A percentile compares a stretch with the other conserved stretches of the same genome.
These are phyloP conservation scores for Sebastiscus tertius DNA, from an alignment of 2,797 vertebrate genomes.

Conservation along the genomic window DNA sequence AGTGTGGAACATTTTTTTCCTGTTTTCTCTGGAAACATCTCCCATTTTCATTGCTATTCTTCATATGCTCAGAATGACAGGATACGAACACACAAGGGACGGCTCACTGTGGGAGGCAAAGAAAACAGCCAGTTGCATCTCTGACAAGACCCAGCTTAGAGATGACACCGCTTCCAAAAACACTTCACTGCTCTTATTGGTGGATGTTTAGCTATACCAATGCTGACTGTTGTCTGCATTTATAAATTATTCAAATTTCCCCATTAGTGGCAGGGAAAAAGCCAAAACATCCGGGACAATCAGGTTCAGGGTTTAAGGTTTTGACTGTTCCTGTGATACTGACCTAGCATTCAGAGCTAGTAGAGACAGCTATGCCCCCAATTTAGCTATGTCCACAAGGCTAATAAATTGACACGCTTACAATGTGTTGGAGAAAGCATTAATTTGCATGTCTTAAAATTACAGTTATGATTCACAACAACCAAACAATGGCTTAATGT, in stretches of 20 bases:
- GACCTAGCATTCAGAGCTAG: too few species aligned
- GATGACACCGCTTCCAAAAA: conserved; percentile 12
- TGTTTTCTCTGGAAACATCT: not conserved
- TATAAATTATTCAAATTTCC: not conserved
- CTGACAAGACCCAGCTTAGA: not conserved
- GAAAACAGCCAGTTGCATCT: conserved; percentile 11
- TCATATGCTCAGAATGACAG: conserved; percentile 4
- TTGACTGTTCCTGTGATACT: too few species aligned
- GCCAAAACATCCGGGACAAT: too few species aligned
- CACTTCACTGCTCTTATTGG: not conserved
- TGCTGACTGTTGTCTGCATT: not conserved
- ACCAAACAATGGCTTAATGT: too few species aligned
- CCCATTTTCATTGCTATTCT: not conserved
- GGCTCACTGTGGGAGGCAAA: not conserved
- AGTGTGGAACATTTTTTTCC: not conserved
- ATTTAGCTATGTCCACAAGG: too few species aligned
- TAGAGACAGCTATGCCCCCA: too few species aligned
- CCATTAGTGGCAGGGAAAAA: not conserved
- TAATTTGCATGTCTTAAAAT: too few species aligned
- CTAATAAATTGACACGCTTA: too few species aligned
- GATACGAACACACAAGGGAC: not conserved
- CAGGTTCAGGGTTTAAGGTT: too few species aligned
- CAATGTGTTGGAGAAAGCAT: too few species aligned
- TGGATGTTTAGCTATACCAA: not conserved
- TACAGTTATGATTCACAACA: too few species aligned